Base-by-base conservation (phyloP, 2,888 invertebrate species). In the Drosophila robusta region DNA sequence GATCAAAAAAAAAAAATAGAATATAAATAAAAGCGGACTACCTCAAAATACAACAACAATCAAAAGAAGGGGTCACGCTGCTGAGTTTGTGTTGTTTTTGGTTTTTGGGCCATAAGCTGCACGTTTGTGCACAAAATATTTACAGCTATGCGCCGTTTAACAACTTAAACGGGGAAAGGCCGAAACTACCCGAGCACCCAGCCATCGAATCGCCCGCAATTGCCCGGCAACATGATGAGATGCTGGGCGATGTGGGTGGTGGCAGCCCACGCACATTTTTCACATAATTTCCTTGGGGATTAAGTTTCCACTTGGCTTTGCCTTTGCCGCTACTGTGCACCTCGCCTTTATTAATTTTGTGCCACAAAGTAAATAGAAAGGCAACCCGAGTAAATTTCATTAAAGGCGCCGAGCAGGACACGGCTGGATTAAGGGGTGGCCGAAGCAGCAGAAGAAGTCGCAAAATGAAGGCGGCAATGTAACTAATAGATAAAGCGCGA, bases 271-370 rank as follows among this genome's bases (percentile, higher is more conserved):
- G 79, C 82, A 88, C 82, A 83, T 85, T 85, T 85, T 82, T 83
- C 83, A 86, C 72, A 84, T 84, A 84, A 84, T 84, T 84, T 84
- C 86, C 84, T 84, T 75, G 60, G 84, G 84, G 84, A 86, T 84
- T 84, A 86, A 78, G 83, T 84, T 84, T 84, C 83, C 86, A 80
- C 83, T 83, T 82, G 72, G 77, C 55, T 66, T 63, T 80, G 41
- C 58, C 62, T 32, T 52, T 51, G 64, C 52, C 51, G 50, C 55
- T 58, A 45, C 61, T 49, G 61, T 67, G 69, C 72, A 63, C 74
- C 75, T 65, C 68, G 72, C 70, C 72, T 80, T 82, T 83, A 78
- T 83, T 85, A 85, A 83, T 82, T 80, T 82, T 67, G 69, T 79
- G 82, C 75, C 77, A 68, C 82, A 83, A 82, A 72, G 80, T 81